Evolutionary conservation across 2,888 invertebrate species (phyloP).

Genomic region (Pollenia griseotomentosa): DNA sequence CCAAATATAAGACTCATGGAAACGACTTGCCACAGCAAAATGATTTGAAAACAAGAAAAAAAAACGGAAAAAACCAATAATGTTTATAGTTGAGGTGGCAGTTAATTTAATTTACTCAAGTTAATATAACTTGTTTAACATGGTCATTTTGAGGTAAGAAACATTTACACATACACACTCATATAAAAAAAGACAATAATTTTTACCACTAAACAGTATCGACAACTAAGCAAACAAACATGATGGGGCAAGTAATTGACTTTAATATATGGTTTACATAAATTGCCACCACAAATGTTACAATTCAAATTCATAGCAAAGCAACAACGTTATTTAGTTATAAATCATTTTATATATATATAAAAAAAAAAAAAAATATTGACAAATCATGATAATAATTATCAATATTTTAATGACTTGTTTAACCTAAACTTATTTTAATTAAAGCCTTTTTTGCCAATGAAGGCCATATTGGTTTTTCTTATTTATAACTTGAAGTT

Average conservation of each 20-base stretch:
- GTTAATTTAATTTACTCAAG: constrained; percentile 74
- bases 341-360: constrained; percentile 48
- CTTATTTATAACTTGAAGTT: constrained; percentile 16
- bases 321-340: constrained; percentile 50
- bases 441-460: constrained; percentile 7
- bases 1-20: constrained; percentile 30
- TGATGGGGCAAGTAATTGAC: constrained; percentile 68
- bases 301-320: constrained; percentile 40
- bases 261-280: constrained; percentile 61
- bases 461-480: constrained; percentile 58
- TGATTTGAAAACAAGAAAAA: not conserved
- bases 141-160: constrained; percentile 55
- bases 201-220: constrained; percentile 19
- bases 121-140: constrained; percentile 73
- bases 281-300: constrained; percentile 54
- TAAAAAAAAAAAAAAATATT: constrained; percentile 12
- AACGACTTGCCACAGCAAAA: constrained; percentile 12
- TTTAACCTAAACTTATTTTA: constrained; percentile 38
- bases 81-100: constrained; percentile 71
- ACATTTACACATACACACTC: constrained; percentile 8
- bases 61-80: constrained; percentile 15
- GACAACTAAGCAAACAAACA: constrained; percentile 43
- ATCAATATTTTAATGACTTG: constrained; percentile 65
- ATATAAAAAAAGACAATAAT: constrained; percentile 1
- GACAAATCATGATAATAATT: constrained; percentile 26